Evolutionary conservation across 2,888 invertebrate species (phyloP), one percentile per base, ranked within the genome.

Genomic region (Agrochola circellaris): DNA sequence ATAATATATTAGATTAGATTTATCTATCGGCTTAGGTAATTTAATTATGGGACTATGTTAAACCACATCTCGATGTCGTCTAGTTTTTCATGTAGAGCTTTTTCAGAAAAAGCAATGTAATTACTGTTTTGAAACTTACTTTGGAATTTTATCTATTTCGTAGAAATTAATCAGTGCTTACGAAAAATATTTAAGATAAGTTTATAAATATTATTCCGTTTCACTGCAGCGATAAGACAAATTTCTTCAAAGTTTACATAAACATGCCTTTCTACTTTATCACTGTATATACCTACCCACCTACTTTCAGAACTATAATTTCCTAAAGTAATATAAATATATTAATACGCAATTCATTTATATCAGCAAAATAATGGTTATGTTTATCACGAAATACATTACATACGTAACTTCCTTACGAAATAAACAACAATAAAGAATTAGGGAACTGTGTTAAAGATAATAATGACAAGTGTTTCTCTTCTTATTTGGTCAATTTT

Each of bases 321-420:
- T 73, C 26, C 11, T 45, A 66, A 34, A 30, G 26, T 61, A 69
- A 62, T 73, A 66, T 70, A 72, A 82, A 17, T 51, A 51, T 34
- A 67, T 51, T 23, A 34, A 79, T 77, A 79, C 83, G 88, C 79
- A 86, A 72, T 88, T 75, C 13, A 38, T 66, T 67, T 67, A 64
- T 80, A 86, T 86, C 77, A 82, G 77, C 54, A 69, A 65, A 77
- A 74, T 81, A 68, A 71, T 65, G 60, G 30, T 73, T 65, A 73
- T 38, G 30, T n/a, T 68, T 64, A 73, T 76, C 77, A 75, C 71
- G 20, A 45, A 54, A 72, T 42, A 42, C 56, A 42, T 79, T 64
- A 62, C 30, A 73, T 70, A 77, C 56, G 56, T 73, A 67, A 74
- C 51, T 64, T 67, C 70, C 51, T 58, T 67, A 56, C 13, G 64